phyloP scores from a whole-genome alignment of 2,113 vertebrate genomes.

The Tonatia bakeri region DNA sequence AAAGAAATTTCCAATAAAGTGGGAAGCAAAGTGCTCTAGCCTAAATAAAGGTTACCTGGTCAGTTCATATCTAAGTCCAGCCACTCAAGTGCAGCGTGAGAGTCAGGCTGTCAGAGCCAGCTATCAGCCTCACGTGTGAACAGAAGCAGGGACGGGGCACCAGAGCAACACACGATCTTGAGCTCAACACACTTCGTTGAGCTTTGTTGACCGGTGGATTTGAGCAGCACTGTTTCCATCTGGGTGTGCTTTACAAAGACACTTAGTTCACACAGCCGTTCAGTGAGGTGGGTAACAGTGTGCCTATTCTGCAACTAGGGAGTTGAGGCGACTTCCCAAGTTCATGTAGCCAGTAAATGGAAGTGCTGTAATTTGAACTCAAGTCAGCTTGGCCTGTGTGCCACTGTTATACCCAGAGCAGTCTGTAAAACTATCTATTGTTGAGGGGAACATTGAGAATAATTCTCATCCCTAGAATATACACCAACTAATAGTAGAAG shows the following conservation, averaged over 20 bases:
- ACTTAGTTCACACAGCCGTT: too few species aligned
- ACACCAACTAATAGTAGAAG: background rate
- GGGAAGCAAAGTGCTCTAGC: background rate
- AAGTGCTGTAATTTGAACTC: background rate
- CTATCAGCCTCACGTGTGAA: background rate
- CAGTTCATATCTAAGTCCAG: background rate
- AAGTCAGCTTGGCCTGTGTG: background rate
- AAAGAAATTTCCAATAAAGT: background rate
- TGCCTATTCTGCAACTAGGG: background rate
- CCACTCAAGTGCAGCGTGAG: accelerated
- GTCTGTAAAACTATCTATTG: background rate
- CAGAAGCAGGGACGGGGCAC: too few species aligned
- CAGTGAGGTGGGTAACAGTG: too few species aligned
- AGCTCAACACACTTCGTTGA: background rate
- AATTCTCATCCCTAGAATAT: background rate
- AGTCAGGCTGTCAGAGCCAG: background rate
- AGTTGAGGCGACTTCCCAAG: background rate
- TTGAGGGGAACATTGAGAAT: background rate
- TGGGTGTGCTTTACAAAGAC: too few species aligned
- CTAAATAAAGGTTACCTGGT: background rate
- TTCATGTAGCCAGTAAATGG: background rate
- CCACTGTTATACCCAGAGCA: accelerated
- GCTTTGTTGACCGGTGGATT: accelerated
- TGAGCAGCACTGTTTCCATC: background rate
- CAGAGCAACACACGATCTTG: accelerated